phyloP scores from a whole-genome alignment of 2,797 vertebrate genomes.

The Clamator glandarius region DNA sequence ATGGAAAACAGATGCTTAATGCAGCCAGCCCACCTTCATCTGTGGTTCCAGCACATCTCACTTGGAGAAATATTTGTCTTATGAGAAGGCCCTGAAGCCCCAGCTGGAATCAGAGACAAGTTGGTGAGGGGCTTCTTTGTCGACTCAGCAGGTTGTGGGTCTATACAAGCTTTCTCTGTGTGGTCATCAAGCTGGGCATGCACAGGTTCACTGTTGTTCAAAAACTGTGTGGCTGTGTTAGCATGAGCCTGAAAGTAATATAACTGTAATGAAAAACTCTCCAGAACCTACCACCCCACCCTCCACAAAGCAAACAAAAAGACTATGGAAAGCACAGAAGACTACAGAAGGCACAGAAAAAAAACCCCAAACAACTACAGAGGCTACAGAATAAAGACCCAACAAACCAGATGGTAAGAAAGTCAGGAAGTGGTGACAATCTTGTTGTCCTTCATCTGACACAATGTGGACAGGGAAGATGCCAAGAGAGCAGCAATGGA shows the following conservation, averaged over 20 bases:
- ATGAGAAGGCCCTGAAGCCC: not conserved
- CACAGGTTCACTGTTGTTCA: fast-evolving
- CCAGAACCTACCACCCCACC: too few species aligned
- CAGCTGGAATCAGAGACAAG: not conserved
- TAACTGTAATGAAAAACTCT: not conserved
- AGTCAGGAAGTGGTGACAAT: not conserved
- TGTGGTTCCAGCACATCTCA: not conserved
- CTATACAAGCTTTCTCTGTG: not conserved
- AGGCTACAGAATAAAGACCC: too few species aligned
- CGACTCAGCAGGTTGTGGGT: not conserved
- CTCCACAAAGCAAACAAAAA: too few species aligned
- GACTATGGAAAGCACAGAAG: too few species aligned
- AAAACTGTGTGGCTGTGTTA: not conserved
- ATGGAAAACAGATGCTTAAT: not conserved
- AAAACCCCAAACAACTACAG: too few species aligned
- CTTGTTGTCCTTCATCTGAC: not conserved
- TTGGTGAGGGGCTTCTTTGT: not conserved
- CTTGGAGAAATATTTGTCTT: not conserved
- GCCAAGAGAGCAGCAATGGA: not conserved
- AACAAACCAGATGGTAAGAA: not conserved
- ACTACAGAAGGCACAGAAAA: too few species aligned
- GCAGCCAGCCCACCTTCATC: not conserved
- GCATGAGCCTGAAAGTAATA: not conserved
- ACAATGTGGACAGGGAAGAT: not conserved
- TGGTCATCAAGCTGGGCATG: not conserved